Evolutionary conservation across 2,888 invertebrate genomes (phyloP).

Genomic region (Clitarchus hookeri): DNA sequence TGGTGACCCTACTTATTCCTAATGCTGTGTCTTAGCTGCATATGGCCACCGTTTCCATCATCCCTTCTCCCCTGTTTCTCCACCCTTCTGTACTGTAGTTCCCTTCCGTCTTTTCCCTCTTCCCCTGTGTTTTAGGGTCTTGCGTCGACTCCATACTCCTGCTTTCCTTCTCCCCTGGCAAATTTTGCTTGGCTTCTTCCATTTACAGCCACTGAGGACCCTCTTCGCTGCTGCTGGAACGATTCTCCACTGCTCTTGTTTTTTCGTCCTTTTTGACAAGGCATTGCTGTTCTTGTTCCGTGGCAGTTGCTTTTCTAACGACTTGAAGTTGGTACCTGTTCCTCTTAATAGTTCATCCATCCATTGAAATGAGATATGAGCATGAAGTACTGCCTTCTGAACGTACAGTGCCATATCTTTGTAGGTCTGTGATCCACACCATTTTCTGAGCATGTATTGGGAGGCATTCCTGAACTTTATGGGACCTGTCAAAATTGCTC

Average conservation of each 20-base stretch:
- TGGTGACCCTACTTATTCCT: too few relatives aligned
- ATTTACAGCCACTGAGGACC: not conserved
- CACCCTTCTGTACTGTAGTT: not conserved
- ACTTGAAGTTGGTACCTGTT: not conserved
- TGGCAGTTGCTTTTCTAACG: not conserved
- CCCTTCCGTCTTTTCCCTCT: not conserved
- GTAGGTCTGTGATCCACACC: too few relatives aligned
- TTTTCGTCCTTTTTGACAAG: not conserved
- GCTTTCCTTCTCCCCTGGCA: too few relatives aligned
- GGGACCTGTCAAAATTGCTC: too few relatives aligned
- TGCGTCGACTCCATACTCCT: not conserved
- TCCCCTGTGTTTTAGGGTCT: not conserved
- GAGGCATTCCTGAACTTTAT: too few relatives aligned
- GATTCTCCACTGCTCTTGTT: not conserved
- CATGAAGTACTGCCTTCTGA: too few relatives aligned
- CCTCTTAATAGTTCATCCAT: not conserved
- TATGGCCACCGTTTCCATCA: not conserved
- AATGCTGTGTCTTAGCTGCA: not conserved
- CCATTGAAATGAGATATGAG: too few relatives aligned
- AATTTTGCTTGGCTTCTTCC: not conserved
- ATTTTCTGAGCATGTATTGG: too few relatives aligned
- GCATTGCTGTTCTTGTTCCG: not conserved
- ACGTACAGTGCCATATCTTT: too few relatives aligned
- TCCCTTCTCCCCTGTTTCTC: not conserved
- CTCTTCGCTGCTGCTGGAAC: not conserved